Evolutionary conservation across 1,140 invertebrate genomes (phyloP).

Genomic region (Rhopalosiphum maidis): DNA sequence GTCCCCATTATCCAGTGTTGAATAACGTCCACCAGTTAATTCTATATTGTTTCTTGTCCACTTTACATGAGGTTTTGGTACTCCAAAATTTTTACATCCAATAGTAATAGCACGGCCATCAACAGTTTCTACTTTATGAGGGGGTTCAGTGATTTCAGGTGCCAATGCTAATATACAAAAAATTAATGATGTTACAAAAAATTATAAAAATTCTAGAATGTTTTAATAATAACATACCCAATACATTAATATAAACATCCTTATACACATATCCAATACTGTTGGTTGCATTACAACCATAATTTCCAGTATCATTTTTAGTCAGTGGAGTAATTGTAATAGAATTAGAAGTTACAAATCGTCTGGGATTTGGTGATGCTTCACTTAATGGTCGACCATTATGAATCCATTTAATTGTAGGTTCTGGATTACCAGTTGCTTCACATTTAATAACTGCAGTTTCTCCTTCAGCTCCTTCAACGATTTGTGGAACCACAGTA

Average conservation of each 20-base stretch:
- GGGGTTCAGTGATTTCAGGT: conserved; percentile 87
- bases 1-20: conserved; percentile 77
- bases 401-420: conserved; percentile 94
- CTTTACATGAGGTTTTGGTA: conserved; percentile 91
- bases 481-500: conserved; percentile 86
- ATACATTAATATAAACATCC: conserved; percentile 96
- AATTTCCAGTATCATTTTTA: conserved; percentile 94
- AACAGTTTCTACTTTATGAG: conserved; percentile 79
- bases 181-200: neutral
- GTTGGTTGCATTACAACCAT: conserved; percentile 98
- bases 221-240: conserved; percentile 67
- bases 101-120: conserved; percentile 83
- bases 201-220: neutral
- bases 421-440: conserved; percentile 86
- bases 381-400: conserved; percentile 90
- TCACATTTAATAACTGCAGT: conserved; percentile 85
- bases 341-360: conserved; percentile 71
- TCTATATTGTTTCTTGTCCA: conserved; percentile 86
- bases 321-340: conserved; percentile 83
- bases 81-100: conserved; percentile 93
- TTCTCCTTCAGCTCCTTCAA: conserved; percentile 90
- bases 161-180: conserved; percentile 73
- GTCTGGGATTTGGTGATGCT: conserved; percentile 76
- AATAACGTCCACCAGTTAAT: conserved; percentile 84
- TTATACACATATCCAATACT: conserved; percentile 97